phyloP scores from a whole-genome alignment of 2,888 invertebrate genomes.

The Diarsia dahlii region DNA sequence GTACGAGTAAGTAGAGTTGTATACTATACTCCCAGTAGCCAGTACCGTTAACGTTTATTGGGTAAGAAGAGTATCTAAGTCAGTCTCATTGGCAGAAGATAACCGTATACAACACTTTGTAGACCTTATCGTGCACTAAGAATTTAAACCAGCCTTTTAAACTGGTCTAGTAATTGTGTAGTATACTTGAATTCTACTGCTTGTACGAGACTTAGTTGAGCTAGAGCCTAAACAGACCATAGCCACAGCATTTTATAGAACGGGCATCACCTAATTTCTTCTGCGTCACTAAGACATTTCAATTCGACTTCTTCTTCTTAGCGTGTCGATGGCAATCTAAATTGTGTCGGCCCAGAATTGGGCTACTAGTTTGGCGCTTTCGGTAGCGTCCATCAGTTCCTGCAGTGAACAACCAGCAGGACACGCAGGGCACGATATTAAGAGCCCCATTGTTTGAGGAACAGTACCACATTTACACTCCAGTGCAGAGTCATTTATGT shows the following conservation, averaged over 20 bases:
- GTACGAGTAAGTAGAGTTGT: too few species aligned
- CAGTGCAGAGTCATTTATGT: too few species aligned
- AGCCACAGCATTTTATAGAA: neutral
- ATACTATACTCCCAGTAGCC: neutral
- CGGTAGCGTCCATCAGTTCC: too few species aligned
- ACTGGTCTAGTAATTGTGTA: neutral
- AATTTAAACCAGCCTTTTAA: conserved; percentile 15
- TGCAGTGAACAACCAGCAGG: too few species aligned
- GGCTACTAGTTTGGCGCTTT: too few species aligned
- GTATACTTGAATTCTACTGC: conserved; percentile 6
- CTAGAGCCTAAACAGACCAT: neutral
- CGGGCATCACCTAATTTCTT: neutral
- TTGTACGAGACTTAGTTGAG: conserved; percentile 12
- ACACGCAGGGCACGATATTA: too few species aligned
- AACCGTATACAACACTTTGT: neutral
- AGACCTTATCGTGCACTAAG: neutral
- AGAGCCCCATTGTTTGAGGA: too few species aligned
- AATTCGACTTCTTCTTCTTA: neutral
- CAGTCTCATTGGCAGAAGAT: neutral
- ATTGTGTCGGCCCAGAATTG: too few species aligned
- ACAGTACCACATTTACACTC: too few species aligned
- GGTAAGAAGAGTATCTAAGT: neutral
- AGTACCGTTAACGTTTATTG: neutral
- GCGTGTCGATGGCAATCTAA: too few species aligned
- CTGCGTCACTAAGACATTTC: neutral